Base-by-base conservation (phyloP, 1,140 invertebrate genomes). In the Heliconius himera region DNA sequence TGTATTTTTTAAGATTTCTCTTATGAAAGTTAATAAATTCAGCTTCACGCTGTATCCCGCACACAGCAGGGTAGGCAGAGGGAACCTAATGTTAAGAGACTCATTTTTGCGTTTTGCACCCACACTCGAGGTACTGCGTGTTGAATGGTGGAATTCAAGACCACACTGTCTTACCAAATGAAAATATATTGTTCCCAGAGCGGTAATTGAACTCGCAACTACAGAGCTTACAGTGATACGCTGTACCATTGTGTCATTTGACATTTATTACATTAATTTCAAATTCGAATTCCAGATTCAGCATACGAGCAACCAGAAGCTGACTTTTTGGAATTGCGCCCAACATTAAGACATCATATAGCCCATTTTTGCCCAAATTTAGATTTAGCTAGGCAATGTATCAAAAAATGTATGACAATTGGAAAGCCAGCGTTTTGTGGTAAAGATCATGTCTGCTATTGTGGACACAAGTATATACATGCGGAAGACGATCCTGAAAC, bases 391-490 rank as follows among this genome's bases (percentile, higher is more conserved):
- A 88, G 87, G 41, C 20, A 76, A 8, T 94, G 91, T 66, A 92
- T 94, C 20, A 81, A 80, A 54, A 86, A 82, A 16, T 94, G 93
- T 70, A 90, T 93, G 85, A 73, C 70, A 18, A 33, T 74, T 26
- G 91, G 90, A 0, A 90, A 91, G 41, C 90, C 91, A 11, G 91
- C 91, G 0, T 94, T 94, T 70, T 94, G 93, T 56, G 93, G 93
- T 0, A 94, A 93, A 54, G 91, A 94, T 54, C 91, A 94, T 72
- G 81, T 88, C 0, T 94, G 93, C n/a, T 93, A 93, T 74, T 94
- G 93, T 51, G 90, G 91, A 0, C 93, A 94, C 74, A 85, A 78
- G 36, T 89, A 89, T 9, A 41, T 36, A 0, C 70, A 56, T 16
- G 79, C 56, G 0, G 83, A 83, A 11, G 71, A 78, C 9, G 76